Conservation (phyloP, 2,797 vertebrate species). For the Dermochelys coriacea region DNA sequence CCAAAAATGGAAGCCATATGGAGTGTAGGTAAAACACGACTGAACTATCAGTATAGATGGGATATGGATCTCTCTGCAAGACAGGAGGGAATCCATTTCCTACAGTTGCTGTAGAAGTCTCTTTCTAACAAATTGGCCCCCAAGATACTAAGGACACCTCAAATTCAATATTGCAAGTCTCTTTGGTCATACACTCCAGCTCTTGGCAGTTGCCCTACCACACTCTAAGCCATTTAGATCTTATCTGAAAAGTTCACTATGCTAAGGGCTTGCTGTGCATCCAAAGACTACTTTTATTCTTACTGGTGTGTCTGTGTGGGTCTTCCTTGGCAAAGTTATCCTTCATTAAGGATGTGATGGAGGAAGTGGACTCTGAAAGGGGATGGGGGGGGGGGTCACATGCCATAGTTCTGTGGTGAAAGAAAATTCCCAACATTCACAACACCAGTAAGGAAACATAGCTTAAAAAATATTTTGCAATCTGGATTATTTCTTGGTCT, state of each 20-base stretch:
- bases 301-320: background rate
- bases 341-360: background rate
- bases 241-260: background rate
- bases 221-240: accelerated
- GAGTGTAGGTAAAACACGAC: background rate
- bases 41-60: accelerated
- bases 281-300: background rate
- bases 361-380: background rate
- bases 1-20: background rate
- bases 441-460: background rate
- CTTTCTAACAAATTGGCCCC: background rate
- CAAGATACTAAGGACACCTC: background rate
- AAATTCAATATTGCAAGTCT: background rate
- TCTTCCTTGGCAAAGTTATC: background rate
- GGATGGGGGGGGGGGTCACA: background rate
- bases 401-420: background rate
- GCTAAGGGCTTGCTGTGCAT: background rate
- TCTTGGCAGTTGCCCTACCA: background rate
- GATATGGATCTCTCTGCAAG: background rate
- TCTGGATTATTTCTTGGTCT: background rate
- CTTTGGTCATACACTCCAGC: accelerated
- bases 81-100: background rate
- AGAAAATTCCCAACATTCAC: background rate
- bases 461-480: background rate
- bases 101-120: constrained; percentile 8